phyloP scores from a whole-genome alignment of 2,113 vertebrate genomes.

The Plecotus auritus region DNA sequence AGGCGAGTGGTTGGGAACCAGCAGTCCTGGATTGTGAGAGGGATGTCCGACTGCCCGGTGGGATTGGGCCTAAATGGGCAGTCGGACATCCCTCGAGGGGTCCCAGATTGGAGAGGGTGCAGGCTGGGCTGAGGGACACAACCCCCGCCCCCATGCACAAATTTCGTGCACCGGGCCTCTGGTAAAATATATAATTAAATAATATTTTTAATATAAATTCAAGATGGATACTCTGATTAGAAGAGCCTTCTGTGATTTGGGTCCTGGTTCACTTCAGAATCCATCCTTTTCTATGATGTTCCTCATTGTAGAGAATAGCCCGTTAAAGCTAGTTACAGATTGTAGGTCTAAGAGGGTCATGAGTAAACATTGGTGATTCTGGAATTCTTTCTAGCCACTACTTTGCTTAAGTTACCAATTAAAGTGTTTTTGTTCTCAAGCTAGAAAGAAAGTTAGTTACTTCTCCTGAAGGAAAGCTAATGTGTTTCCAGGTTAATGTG shows the following conservation, averaged over 20 bases:
- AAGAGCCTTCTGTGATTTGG: background rate
- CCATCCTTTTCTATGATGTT: background rate
- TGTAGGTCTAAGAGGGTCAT: background rate
- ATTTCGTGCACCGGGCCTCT: too few species aligned
- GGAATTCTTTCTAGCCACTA: background rate
- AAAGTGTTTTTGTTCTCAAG: slow-evolving; percentile 39
- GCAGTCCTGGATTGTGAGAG: too few species aligned
- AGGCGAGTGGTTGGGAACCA: too few species aligned
- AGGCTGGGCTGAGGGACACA: too few species aligned
- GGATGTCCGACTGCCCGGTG: too few species aligned
- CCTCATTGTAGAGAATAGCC: background rate
- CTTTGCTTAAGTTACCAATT: slow-evolving; percentile 2
- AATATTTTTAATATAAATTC: background rate
- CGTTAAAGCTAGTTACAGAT: background rate
- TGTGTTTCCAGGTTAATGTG: background rate
- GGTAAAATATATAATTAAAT: background rate
- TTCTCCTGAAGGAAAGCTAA: background rate
- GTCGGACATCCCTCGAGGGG: too few species aligned
- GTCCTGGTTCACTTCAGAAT: slow-evolving; percentile 13
- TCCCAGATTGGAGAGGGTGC: too few species aligned
- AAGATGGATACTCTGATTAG: background rate
- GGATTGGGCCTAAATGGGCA: too few species aligned
- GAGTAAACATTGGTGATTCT: slow-evolving; percentile 6
- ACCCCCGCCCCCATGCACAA: too few species aligned
- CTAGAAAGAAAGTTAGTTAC: slow-evolving; percentile 11